A percentile compares a stretch with the other conserved stretches of the same genome.
Conservation (phyloP, 2,888 invertebrate species). For the Ischnura elegans region DNA sequence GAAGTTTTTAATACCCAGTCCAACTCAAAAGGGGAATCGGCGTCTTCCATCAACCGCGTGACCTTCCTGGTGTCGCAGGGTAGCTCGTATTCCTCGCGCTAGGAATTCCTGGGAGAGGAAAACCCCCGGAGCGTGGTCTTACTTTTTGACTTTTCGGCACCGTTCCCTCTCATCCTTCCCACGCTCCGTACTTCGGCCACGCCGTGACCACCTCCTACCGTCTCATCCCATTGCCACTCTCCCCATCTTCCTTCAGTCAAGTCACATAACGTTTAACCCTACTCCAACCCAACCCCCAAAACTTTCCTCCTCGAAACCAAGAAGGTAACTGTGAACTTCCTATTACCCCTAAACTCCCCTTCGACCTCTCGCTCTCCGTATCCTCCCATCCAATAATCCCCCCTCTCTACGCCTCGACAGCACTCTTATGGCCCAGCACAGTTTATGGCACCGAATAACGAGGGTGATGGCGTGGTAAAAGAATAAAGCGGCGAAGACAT, state of each 20-base stretch:
- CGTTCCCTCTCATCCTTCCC: neutral
- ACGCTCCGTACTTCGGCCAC: neutral
- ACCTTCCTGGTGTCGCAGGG: neutral
- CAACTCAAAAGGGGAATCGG: neutral
- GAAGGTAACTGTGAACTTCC: neutral
- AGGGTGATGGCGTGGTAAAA: neutral
- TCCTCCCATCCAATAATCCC: neutral
- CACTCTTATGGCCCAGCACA: conserved; percentile 12
- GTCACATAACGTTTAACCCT: neutral
- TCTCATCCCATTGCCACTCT: neutral
- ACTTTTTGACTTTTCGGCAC: neutral
- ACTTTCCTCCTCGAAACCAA: neutral
- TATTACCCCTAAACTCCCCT: neutral
- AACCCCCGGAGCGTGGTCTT: neutral
- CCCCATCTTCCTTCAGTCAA: neutral
- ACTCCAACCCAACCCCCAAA: neutral
- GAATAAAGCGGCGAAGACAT: conserved; percentile 18
- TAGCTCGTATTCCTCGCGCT: neutral
- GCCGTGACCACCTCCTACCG: neutral
- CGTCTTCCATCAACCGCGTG: neutral
- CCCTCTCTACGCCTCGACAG: neutral
- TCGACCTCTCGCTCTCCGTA: neutral
- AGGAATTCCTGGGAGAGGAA: neutral
- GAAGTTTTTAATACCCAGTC: neutral
- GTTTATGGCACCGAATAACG: conserved; percentile 26